phyloP scores from a whole-genome alignment of 2,888 invertebrate species.

The Agrotis ipsilon region DNA sequence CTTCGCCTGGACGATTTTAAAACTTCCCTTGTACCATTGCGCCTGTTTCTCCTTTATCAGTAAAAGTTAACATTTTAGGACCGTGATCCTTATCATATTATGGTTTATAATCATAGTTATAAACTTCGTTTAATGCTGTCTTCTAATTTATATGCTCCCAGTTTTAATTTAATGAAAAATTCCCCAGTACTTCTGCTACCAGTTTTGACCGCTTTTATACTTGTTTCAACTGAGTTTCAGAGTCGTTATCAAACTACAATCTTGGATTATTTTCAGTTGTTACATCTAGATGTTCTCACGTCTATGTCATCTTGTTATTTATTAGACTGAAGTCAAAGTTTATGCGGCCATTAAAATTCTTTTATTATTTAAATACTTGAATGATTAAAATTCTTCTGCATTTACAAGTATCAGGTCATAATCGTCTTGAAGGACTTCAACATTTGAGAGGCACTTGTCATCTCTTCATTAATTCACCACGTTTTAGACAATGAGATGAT shows the following conservation, averaged over 20 bases:
- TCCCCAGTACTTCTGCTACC: too few species aligned
- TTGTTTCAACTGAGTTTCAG: background rate
- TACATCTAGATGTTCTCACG: slow-evolving; percentile 5
- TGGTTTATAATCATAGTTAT: too few species aligned
- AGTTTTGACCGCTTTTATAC: too few species aligned
- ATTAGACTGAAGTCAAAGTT: slow-evolving; percentile 22
- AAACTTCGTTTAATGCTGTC: too few species aligned
- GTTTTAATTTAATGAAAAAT: too few species aligned
- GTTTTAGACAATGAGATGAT: slow-evolving; percentile 41
- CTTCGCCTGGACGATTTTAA: background rate
- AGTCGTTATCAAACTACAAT: background rate
- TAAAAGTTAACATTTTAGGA: background rate
- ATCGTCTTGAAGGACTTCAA: slow-evolving; percentile 52
- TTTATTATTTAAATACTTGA: slow-evolving; percentile 37
- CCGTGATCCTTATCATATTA: too few species aligned
- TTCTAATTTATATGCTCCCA: too few species aligned
- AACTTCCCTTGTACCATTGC: background rate
- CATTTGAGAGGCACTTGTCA: slow-evolving; percentile 27
- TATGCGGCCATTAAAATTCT: slow-evolving; percentile 44
- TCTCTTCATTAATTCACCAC: slow-evolving; percentile 32
- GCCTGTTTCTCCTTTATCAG: background rate
- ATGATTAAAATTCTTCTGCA: slow-evolving; percentile 40
- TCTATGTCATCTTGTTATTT: slow-evolving; percentile 4
- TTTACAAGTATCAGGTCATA: slow-evolving; percentile 4
- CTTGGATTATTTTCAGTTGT: background rate